A percentile compares a stretch with the other conserved stretches of the same genome.
Evolutionary conservation across 1,140 invertebrate species (phyloP).

Genomic region (Mercenaria mercenaria): DNA sequence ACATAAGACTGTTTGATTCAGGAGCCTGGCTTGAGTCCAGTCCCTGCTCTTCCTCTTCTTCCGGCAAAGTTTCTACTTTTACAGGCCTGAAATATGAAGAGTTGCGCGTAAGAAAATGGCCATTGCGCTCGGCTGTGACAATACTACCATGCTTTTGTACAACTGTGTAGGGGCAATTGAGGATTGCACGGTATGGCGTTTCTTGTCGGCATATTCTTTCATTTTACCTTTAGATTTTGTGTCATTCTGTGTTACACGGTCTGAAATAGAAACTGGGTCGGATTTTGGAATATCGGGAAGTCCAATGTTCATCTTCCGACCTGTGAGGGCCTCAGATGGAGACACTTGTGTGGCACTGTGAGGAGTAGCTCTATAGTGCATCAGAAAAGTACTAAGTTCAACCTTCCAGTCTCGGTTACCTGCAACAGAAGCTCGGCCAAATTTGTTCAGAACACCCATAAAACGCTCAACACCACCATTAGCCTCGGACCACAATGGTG

Average conservation of each 20-base stretch:
- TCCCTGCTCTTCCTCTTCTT: background rate
- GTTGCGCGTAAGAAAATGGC: conserved; percentile 40
- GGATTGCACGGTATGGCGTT: background rate
- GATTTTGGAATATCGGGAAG: conserved; percentile 35
- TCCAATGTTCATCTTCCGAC: conserved; percentile 61
- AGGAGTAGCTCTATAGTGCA: conserved; percentile 69
- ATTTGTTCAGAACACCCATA: conserved; percentile 67
- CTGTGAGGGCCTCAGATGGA: conserved; percentile 63
- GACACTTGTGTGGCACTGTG: conserved; percentile 46
- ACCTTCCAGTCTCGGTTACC: conserved; percentile 57
- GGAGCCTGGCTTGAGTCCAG: background rate
- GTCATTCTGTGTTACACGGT: background rate
- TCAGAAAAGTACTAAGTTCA: conserved; percentile 59
- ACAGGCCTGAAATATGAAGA: conserved; percentile 68
- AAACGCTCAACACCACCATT: conserved; percentile 67
- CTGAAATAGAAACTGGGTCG: background rate
- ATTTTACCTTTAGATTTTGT: conserved; percentile 46
- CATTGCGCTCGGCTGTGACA: conserved; percentile 57
- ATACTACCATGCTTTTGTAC: conserved; percentile 59
- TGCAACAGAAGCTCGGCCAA: conserved; percentile 11
- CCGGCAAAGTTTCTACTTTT: background rate
- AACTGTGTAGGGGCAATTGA: conserved; percentile 35
- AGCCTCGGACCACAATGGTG: conserved; percentile 66
- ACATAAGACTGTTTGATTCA: background rate
- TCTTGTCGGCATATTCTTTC: conserved; percentile 55